Percentiles rank a stretch among this genome's conserved stretches.
Evolutionary conservation across 2,797 vertebrate species (phyloP).

Genomic region (Scyliorhinus canicula): DNA sequence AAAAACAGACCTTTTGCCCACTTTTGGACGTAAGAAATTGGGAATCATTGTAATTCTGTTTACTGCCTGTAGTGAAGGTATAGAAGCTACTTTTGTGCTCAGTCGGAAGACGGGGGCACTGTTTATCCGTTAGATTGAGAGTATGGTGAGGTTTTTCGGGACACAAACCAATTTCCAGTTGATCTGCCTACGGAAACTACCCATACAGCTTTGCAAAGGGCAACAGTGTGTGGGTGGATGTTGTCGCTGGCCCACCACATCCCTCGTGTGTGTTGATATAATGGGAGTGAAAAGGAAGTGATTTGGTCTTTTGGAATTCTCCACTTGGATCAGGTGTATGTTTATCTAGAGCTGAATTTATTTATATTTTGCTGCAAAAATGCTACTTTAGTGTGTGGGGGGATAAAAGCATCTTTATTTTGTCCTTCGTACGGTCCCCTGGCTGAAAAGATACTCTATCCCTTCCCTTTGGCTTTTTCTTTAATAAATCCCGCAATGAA

Average conservation of each 20-base stretch:
- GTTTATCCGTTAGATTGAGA: constrained; percentile 20
- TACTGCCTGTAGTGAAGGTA: neutral
- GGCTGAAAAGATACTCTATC: constrained; percentile 31
- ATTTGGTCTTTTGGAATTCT: constrained; percentile 37
- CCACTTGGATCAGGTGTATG: constrained; percentile 31
- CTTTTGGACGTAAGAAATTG: neutral
- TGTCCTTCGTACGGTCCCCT: neutral
- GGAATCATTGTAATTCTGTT: neutral
- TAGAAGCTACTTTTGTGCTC: neutral
- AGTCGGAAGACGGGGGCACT: neutral
- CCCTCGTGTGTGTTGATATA: constrained; percentile 35
- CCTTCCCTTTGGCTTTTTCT: neutral
- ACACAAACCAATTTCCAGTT: constrained; percentile 13
- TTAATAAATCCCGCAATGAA: neutral
- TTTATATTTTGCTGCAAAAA: constrained; percentile 37
- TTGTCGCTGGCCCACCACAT: constrained; percentile 32
- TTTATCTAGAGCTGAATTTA: constrained; percentile 35
- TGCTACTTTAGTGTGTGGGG: neutral
- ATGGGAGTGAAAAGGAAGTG: constrained; percentile 38
- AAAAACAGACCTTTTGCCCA: neutral
- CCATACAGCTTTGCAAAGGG: constrained; percentile 25
- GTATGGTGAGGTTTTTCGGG: constrained; percentile 6
- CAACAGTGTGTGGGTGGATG: constrained; percentile 35
- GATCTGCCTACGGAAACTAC: constrained; percentile 26
- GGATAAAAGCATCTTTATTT: constrained; percentile 39